A percentile compares a stretch with the other conserved stretches of the same genome.
phyloP scores from a whole-genome alignment of 2,797 vertebrate genomes.

The Enteromius argenteus region DNA sequence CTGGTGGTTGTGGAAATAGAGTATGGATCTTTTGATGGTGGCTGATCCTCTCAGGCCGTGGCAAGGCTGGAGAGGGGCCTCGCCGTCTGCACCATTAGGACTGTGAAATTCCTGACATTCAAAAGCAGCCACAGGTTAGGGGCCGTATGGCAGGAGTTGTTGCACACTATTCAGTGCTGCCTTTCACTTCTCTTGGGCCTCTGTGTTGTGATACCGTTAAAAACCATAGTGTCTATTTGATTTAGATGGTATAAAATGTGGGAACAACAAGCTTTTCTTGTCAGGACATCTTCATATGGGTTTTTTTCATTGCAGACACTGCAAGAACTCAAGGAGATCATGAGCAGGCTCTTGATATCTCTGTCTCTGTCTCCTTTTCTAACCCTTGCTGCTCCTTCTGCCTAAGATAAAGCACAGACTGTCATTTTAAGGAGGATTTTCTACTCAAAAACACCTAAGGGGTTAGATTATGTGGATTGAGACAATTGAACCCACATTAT shows the following conservation, averaged over 20 bases:
- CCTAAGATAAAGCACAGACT: slow-evolving; percentile 50
- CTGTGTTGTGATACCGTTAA: neutral
- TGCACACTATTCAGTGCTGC: slow-evolving; percentile 3
- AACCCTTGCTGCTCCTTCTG: slow-evolving; percentile 54
- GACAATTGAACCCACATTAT: slow-evolving; percentile 49
- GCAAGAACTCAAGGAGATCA: slow-evolving; percentile 17
- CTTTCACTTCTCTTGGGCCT: neutral
- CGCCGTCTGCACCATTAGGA: slow-evolving; percentile 54
- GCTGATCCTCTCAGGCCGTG: slow-evolving; percentile 41
- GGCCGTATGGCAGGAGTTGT: slow-evolving; percentile 39
- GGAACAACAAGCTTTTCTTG: slow-evolving; percentile 31
- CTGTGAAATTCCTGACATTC: slow-evolving; percentile 68
- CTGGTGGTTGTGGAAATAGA: slow-evolving; percentile 54
- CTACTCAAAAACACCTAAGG: slow-evolving; percentile 40
- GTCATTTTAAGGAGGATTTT: slow-evolving; percentile 54
- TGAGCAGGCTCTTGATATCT: slow-evolving; percentile 51
- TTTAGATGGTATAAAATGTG: slow-evolving; percentile 26
- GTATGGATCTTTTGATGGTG: slow-evolving; percentile 51
- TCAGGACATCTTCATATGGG: slow-evolving; percentile 15
- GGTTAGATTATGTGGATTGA: slow-evolving; percentile 41
- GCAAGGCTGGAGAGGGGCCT: slow-evolving; percentile 51
- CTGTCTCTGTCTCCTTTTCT: slow-evolving; percentile 46
- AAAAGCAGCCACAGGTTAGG: slow-evolving; percentile 61
- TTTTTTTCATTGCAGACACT: neutral
- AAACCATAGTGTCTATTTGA: slow-evolving; percentile 21